Conservation (phyloP, 2,888 invertebrate species). For the Caenorhabditis sp. region DNA sequence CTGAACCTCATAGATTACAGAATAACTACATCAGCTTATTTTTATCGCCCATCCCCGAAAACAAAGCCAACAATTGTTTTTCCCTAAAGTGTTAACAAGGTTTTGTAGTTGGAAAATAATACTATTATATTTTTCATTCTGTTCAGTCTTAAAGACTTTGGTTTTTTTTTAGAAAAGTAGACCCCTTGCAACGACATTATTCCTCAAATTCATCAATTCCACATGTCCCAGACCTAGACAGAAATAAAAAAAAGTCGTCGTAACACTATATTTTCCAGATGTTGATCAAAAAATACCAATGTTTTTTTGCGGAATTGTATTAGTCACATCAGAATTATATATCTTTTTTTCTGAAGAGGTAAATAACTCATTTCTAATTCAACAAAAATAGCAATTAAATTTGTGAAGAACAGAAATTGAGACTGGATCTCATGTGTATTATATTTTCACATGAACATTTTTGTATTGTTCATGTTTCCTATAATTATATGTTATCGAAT, state of each 20-base stretch:
- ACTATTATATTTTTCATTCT: too few relatives aligned
- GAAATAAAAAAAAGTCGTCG: neutral
- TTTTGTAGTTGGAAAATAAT: too few relatives aligned
- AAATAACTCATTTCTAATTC: too few relatives aligned
- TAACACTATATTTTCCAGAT: neutral
- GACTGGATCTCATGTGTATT: neutral
- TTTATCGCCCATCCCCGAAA: too few relatives aligned
- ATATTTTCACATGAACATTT: neutral
- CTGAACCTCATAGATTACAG: too few relatives aligned
- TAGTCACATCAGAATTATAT: neutral
- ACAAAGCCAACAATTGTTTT: too few relatives aligned
- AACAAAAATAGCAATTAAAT: neutral
- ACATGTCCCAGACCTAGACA: neutral
- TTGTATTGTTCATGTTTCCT: neutral
- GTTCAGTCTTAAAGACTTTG: too few relatives aligned
- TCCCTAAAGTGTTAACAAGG: too few relatives aligned
- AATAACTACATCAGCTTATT: too few relatives aligned
- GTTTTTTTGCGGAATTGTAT: too few relatives aligned
- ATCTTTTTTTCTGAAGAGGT: neutral
- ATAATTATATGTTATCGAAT: neutral
- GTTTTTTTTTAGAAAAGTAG: too few relatives aligned
- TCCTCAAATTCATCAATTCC: neutral
- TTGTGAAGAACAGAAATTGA: neutral
- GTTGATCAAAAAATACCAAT: neutral
- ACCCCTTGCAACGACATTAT: too few relatives aligned